Conservation (phyloP, 2,113 vertebrate genomes). For the Poecilia latipinna region DNA sequence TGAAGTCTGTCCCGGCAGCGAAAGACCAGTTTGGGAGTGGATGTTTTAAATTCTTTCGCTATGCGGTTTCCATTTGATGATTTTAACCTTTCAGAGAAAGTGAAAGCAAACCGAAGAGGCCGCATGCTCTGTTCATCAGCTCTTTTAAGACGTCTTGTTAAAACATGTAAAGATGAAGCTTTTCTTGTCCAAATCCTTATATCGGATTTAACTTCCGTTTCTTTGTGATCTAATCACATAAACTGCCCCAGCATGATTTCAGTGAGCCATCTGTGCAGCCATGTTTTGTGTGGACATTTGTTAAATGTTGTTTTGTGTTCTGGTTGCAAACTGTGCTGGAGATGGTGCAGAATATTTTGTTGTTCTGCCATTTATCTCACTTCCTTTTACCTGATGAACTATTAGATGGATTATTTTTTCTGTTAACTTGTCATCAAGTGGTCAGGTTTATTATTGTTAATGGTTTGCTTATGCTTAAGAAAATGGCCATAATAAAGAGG, state of each 20-base stretch:
- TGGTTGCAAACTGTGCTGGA: background rate
- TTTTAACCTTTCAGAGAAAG: background rate
- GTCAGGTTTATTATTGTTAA: too few species aligned
- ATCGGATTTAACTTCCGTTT: background rate
- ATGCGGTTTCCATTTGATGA: background rate
- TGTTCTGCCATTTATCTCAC: background rate
- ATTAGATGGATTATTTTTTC: too few species aligned
- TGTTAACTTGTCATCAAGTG: too few species aligned
- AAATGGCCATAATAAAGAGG: background rate
- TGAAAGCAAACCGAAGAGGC: background rate
- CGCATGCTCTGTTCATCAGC: background rate
- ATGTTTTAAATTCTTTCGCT: background rate
- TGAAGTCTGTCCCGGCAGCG: background rate
- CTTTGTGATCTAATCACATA: background rate
- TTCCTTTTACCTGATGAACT: background rate
- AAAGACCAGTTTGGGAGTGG: background rate
- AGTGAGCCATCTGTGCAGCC: background rate
- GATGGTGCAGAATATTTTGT: background rate
- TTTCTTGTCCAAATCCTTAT: background rate
- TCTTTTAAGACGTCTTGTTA: background rate
- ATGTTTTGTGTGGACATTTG: background rate
- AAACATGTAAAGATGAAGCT: too few species aligned
- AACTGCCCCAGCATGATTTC: background rate
- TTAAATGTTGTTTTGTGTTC: background rate
- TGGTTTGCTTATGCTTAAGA: background rate